Evolutionary conservation across 2,797 vertebrate genomes (phyloP).

Genomic region (Cheirogaleus major): DNA sequence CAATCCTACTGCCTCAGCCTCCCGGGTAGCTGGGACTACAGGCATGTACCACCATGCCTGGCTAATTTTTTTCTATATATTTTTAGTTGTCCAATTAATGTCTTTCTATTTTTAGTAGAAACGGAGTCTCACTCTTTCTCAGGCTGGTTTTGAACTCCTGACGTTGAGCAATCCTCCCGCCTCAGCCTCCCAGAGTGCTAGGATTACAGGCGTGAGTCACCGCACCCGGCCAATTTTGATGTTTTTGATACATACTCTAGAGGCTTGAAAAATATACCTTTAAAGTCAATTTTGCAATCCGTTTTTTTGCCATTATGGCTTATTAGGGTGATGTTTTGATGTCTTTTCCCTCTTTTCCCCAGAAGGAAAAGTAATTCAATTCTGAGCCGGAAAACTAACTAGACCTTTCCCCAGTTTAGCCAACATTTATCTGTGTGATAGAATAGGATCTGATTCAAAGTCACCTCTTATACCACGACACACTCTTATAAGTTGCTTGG

Average conservation of each 20-base stretch:
- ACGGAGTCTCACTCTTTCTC: too few species aligned
- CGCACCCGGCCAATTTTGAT: too few species aligned
- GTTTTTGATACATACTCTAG: constrained; percentile 44
- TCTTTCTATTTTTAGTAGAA: too few species aligned
- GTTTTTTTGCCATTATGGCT: background rate
- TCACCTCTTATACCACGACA: background rate
- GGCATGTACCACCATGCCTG: too few species aligned
- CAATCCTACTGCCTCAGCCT: too few species aligned
- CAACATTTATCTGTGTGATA: background rate
- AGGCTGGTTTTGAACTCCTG: too few species aligned
- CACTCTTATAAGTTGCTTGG: background rate
- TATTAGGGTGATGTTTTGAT: background rate
- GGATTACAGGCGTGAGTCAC: too few species aligned
- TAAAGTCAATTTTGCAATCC: background rate
- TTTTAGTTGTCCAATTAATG: too few species aligned
- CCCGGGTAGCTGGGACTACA: too few species aligned
- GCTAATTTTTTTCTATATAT: too few species aligned
- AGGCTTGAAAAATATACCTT: constrained; percentile 35
- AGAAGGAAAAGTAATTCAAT: constrained; percentile 43
- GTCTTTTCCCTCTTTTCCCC: background rate
- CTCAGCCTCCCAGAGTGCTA: too few species aligned
- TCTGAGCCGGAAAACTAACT: constrained; percentile 38
- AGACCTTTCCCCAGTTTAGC: background rate
- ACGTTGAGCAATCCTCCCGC: too few species aligned
- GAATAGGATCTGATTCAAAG: background rate